A percentile compares a stretch with the other conserved stretches of the same genome.
These are phyloP conservation scores for Drosophila trapezifrons DNA, from an alignment of 1,140 invertebrate genomes.

Conservation along the genomic window DNA sequence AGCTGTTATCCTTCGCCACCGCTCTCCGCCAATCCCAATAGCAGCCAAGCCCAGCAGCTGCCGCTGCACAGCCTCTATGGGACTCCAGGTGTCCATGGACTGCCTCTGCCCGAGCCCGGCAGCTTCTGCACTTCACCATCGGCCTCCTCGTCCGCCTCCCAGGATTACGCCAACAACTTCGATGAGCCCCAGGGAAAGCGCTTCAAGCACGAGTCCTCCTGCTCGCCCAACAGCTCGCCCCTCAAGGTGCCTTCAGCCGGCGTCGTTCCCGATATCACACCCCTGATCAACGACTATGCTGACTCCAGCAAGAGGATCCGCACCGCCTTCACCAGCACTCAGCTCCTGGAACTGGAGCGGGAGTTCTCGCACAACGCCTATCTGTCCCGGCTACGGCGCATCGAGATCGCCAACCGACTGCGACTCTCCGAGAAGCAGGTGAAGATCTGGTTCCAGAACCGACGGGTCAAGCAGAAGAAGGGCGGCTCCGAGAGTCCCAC, in stretches of 20 bases:
- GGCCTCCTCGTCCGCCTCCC: slow-evolving; percentile 68
- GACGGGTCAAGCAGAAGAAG: slow-evolving; percentile 96
- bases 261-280: slow-evolving; percentile 86
- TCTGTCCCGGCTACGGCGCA: slow-evolving; percentile 93
- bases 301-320: slow-evolving; percentile 91
- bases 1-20: slow-evolving; percentile 84
- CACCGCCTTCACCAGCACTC: slow-evolving; percentile 96
- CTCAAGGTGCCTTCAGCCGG: slow-evolving; percentile 84
- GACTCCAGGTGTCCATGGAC: slow-evolving; percentile 12
- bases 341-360: slow-evolving; percentile 95
- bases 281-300: slow-evolving; percentile 84
- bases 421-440: slow-evolving; percentile 96
- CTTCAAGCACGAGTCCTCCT: slow-evolving; percentile 74
- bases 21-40: slow-evolving; percentile 64
- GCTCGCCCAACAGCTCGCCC: slow-evolving; percentile 77
- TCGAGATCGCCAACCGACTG: slow-evolving; percentile 95
- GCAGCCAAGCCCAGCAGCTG: slow-evolving; percentile 37
- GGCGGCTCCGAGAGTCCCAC: slow-evolving; percentile 86
- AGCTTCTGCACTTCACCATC: slow-evolving; percentile 78
- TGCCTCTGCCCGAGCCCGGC: slow-evolving; percentile 58
- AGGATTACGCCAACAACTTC: slow-evolving; percentile 54
- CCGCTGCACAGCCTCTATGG: slow-evolving; percentile 54
- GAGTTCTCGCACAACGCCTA: slow-evolving; percentile 97
- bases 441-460: slow-evolving; percentile 97
- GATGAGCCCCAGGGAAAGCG: slow-evolving; percentile 71